These are phyloP conservation scores for Pycnomerus fuliginosus DNA, from an alignment of 2,888 invertebrate genomes.

Conservation along the genomic window DNA sequence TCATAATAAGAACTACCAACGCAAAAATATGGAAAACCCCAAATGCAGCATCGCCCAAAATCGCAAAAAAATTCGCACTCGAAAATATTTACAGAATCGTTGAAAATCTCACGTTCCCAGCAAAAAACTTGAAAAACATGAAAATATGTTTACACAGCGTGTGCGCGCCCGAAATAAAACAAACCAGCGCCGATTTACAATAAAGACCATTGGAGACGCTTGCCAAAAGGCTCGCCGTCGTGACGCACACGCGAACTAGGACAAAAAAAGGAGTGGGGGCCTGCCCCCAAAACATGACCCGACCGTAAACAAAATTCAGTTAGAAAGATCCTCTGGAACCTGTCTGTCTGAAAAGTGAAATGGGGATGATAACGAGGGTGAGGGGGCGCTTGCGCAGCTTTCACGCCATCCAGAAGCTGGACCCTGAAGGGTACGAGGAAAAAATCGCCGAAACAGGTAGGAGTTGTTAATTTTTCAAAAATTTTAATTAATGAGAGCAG, in stretches of 20 bases:
- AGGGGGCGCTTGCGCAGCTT: constrained; percentile 60
- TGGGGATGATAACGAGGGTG: constrained; percentile 73
- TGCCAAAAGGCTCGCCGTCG: constrained; percentile 30
- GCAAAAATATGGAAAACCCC: too few species aligned
- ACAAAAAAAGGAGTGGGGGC: constrained; percentile 24
- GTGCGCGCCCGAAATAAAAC: constrained; percentile 19
- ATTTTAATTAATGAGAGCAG: constrained; percentile 52
- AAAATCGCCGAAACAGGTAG: constrained; percentile 70
- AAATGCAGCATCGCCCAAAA: too few species aligned
- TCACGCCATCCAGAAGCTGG: constrained; percentile 64
- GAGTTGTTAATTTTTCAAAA: background rate
- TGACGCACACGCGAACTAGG: constrained; percentile 32
- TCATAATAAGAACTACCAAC: too few species aligned
- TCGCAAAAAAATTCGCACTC: too few species aligned
- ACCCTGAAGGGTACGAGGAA: constrained; percentile 63
- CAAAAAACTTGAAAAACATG: too few species aligned
- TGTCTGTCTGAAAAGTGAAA: constrained; percentile 37
- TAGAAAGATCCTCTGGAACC: constrained; percentile 4
- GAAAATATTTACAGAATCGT: too few species aligned
- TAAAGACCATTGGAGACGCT: constrained; percentile 10
- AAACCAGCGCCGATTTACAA: too few species aligned
- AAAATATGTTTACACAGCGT: constrained; percentile 38
- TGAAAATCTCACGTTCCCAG: too few species aligned
- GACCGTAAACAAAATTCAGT: constrained; percentile 13
- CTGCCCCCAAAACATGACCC: constrained; percentile 15